These are phyloP conservation scores for Lumbricus terrestris DNA, from an alignment of 2,888 invertebrate genomes.

Conservation along the genomic window DNA sequence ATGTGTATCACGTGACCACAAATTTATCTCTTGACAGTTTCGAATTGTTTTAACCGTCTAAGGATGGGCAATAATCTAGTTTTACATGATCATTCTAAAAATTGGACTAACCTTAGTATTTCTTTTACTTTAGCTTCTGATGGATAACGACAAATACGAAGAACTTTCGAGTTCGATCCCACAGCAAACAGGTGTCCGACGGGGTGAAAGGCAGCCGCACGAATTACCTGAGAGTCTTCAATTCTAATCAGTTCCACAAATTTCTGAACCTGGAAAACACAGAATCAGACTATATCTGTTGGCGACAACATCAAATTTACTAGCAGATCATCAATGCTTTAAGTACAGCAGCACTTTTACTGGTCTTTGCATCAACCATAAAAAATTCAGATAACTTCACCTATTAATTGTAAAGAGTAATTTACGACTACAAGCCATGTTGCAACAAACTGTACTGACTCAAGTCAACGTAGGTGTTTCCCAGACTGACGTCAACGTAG, in stretches of 20 bases:
- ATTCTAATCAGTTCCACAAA: slow-evolving; percentile 7
- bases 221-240: slow-evolving; percentile 9
- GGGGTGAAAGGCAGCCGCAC: neutral
- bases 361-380: neutral
- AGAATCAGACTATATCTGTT: neutral
- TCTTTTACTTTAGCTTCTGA: neutral
- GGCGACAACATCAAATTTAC: neutral
- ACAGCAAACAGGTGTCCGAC: neutral
- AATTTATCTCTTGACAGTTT: too few relatives aligned
- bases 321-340: neutral
- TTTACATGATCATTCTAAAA: neutral
- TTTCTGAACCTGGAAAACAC: neutral
- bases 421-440: neutral
- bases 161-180: slow-evolving; percentile 8
- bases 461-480: neutral
- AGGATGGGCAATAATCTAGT: neutral
- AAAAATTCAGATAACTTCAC: neutral
- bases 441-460: neutral
- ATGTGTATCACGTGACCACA: too few relatives aligned
- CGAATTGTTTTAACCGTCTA: neutral
- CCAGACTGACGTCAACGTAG: neutral
- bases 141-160: slow-evolving; percentile 14
- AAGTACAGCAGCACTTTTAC: neutral
- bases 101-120: neutral
- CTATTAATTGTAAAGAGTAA: neutral